Percentiles rank a stretch among this genome's conserved stretches.
Evolutionary conservation across 2,888 invertebrate genomes (phyloP).

Genomic region (Apeira syringaria): DNA sequence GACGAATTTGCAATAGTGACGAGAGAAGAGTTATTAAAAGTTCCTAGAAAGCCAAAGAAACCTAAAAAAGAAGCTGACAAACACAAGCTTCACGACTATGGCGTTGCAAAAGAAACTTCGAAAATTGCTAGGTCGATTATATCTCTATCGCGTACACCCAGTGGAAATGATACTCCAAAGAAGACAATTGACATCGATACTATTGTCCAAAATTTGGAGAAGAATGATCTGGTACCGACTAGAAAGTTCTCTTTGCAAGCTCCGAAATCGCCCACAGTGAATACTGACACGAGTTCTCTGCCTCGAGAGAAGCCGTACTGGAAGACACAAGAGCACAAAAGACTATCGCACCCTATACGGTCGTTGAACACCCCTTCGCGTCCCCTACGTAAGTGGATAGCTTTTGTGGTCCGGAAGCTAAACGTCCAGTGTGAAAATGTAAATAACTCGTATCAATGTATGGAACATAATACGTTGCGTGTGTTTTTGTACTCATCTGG

Average conservation of each 20-base stretch:
- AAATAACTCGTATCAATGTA: conserved; percentile 38
- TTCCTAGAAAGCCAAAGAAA: conserved; percentile 67
- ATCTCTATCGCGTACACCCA: conserved; percentile 64
- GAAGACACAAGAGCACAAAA: conserved; percentile 75
- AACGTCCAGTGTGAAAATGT: conserved; percentile 25
- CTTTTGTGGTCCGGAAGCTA: conserved; percentile 24
- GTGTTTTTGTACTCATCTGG: conserved; percentile 21
- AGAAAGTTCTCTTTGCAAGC: conserved; percentile 65
- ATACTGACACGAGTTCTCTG: conserved; percentile 58
- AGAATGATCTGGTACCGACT: conserved; percentile 37
- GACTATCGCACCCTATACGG: conserved; percentile 70
- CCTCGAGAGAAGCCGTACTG: conserved; percentile 69
- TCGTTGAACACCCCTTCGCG: conserved; percentile 65
- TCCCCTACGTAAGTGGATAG: conserved; percentile 69
- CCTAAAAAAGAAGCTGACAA: conserved; percentile 47
- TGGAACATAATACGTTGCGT: conserved; percentile 43
- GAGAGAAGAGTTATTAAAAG: conserved; percentile 68
- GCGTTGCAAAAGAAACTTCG: conserved; percentile 47
- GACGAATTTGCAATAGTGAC: conserved; percentile 56
- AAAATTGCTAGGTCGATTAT: conserved; percentile 65
- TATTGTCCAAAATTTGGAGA: conserved; percentile 55
- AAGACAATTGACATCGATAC: conserved; percentile 48
- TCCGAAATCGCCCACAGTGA: conserved; percentile 44
- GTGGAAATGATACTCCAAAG: conserved; percentile 54
- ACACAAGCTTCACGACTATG: conserved; percentile 31